These are phyloP conservation scores for Pelagia noctiluca DNA, from an alignment of 30 jellyfish, hydroid and myxozoan genomes.

Conservation along the genomic window DNA sequence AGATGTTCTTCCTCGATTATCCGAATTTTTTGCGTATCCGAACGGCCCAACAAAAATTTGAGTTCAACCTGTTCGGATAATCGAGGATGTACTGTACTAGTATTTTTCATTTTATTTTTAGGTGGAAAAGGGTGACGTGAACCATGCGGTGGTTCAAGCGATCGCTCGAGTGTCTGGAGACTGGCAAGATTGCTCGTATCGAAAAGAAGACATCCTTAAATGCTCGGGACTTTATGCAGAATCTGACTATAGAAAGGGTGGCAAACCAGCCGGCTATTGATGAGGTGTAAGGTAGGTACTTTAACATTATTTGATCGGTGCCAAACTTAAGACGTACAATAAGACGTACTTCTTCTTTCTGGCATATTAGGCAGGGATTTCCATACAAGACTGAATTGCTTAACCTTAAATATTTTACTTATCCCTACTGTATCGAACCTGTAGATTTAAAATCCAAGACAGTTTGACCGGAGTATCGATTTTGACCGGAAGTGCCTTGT, in stretches of 20 bases:
- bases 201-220: conserved; percentile 72
- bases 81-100: no score
- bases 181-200: conserved; percentile 79
- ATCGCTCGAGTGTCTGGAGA: conserved; percentile 92
- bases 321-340: no score
- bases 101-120: conserved; percentile 9
- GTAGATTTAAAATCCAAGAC: background rate
- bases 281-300: background rate
- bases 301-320: background rate
- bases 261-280: conserved; percentile 92
- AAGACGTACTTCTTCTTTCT: no score
- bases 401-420: no score
- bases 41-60: no score
- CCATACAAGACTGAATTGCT: no score
- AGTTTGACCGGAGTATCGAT: background rate
- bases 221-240: conserved; percentile 87
- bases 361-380: no score
- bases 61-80: no score
- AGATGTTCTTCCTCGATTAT: background rate
- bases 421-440: background rate
- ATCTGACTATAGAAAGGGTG: conserved; percentile 98
- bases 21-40: background rate
- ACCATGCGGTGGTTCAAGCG: conserved; percentile 99
- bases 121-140: conserved; percentile 84
- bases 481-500: background rate